phyloP scores from a whole-genome alignment of 1,140 invertebrate species.

The Eriocheir sinensis region DNA sequence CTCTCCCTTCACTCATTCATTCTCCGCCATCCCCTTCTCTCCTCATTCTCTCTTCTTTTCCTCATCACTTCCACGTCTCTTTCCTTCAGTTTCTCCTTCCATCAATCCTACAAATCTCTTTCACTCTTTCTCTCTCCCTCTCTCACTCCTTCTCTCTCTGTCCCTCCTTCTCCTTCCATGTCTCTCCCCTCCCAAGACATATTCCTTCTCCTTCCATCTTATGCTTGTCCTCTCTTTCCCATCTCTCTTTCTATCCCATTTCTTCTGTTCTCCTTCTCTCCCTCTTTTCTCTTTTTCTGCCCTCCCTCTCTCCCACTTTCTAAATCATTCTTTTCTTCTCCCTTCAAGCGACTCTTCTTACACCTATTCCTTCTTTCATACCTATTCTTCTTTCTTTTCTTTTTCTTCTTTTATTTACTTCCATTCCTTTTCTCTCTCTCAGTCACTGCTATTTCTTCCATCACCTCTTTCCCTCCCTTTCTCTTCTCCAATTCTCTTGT shows the following conservation, averaged over 20 bases:
- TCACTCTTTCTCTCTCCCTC: too few species aligned
- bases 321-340: neutral
- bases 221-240: too few species aligned
- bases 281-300: neutral
- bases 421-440: neutral
- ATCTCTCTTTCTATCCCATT: too few species aligned
- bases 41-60: too few species aligned
- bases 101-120: too few species aligned
- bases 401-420: neutral
- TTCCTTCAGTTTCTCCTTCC: too few species aligned
- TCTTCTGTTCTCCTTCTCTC: neutral
- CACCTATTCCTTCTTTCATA: neutral
- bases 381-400: neutral
- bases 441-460: neutral
- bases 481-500: neutral
- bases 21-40: neutral
- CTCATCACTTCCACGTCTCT: too few species aligned
- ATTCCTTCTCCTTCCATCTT: too few species aligned
- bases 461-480: neutral
- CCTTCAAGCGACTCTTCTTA: neutral
- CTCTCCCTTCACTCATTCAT: too few species aligned
- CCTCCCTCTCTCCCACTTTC: neutral
- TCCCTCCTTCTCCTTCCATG: conserved; percentile 20
- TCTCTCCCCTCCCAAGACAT: too few species aligned
- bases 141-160: conserved; percentile 38